These are phyloP conservation scores for Drosophila lutescens DNA, from an alignment of 2,888 invertebrate species.

Conservation along the genomic window DNA sequence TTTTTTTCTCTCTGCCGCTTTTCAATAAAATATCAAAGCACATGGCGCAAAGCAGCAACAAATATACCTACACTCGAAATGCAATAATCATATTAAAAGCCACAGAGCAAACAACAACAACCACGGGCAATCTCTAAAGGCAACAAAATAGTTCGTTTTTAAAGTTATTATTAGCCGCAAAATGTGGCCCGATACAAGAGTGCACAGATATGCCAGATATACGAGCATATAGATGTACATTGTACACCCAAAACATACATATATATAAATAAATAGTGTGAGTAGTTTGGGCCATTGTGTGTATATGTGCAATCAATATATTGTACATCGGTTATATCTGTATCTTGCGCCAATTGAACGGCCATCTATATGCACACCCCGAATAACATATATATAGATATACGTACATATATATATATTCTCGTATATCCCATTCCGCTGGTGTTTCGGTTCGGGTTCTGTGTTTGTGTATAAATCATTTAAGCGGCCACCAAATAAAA, in stretches of 20 bases:
- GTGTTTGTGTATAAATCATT: conserved; percentile 57
- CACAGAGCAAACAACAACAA: conserved; percentile 48
- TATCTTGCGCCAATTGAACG: conserved; percentile 66
- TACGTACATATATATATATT: not conserved
- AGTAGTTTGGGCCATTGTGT: conserved; percentile 34
- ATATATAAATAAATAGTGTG: conserved; percentile 32
- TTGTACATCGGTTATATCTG: conserved; percentile 48
- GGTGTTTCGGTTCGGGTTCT: conserved; percentile 29
- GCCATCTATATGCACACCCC: conserved; percentile 62
- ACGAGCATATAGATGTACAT: conserved; percentile 13
- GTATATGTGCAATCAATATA: conserved; percentile 57
- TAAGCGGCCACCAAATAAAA: conserved; percentile 57
- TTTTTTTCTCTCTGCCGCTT: conserved; percentile 49
- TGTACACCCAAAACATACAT: conserved; percentile 7
- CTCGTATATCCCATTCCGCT: conserved; percentile 6
- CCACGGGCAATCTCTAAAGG: conserved; percentile 69
- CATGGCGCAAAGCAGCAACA: conserved; percentile 43
- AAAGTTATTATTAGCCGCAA: conserved; percentile 81
- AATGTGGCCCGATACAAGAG: conserved; percentile 69
- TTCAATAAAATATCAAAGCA: conserved; percentile 71
- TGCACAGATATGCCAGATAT: conserved; percentile 35
- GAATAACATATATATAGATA: conserved; percentile 2
- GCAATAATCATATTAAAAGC: conserved; percentile 81
- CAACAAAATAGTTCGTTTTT: conserved; percentile 81
- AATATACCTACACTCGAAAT: conserved; percentile 61